phyloP scores from a whole-genome alignment of 2,888 invertebrate species.

The Hoplodrina ambigua region DNA sequence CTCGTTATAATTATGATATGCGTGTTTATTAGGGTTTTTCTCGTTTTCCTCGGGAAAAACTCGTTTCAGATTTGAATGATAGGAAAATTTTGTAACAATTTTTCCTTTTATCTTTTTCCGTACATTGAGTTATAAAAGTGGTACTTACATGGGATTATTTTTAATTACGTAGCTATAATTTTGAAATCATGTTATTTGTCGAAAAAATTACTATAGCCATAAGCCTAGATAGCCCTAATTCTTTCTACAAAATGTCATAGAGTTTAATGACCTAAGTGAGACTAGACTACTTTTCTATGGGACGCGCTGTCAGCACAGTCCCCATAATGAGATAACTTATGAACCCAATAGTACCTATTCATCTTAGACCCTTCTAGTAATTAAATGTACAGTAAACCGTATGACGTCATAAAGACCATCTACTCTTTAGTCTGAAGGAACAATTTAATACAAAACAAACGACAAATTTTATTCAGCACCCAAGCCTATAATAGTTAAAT shows the following conservation, averaged over 20 bases:
- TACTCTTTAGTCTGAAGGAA: conserved; percentile 19
- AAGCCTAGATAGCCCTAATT: too few species aligned
- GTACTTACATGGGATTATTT: not conserved
- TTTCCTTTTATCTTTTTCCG: not conserved
- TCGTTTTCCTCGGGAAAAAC: not conserved
- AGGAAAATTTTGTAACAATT: not conserved
- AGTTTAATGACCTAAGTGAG: too few species aligned
- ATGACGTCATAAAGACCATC: conserved; percentile 41
- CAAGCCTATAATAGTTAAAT: conserved; percentile 52
- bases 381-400: conserved; percentile 33
- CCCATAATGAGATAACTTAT: conserved; percentile 7
- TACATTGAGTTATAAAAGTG: not conserved
- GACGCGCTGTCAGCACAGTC: too few species aligned
- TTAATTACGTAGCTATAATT: too few species aligned
- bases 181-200: too few species aligned
- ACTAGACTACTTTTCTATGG: too few species aligned
- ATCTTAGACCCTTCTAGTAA: conserved; percentile 16
- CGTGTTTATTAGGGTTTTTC: not conserved
- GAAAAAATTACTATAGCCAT: too few species aligned
- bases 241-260: too few species aligned
- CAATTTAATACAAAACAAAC: conserved; percentile 49
- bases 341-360: not conserved
- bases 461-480: conserved; percentile 44
- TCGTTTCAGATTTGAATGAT: not conserved
- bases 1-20: too few species aligned